Evolutionary conservation across 1,140 invertebrate genomes (phyloP).

Genomic region (Hydropsyche tenuis): DNA sequence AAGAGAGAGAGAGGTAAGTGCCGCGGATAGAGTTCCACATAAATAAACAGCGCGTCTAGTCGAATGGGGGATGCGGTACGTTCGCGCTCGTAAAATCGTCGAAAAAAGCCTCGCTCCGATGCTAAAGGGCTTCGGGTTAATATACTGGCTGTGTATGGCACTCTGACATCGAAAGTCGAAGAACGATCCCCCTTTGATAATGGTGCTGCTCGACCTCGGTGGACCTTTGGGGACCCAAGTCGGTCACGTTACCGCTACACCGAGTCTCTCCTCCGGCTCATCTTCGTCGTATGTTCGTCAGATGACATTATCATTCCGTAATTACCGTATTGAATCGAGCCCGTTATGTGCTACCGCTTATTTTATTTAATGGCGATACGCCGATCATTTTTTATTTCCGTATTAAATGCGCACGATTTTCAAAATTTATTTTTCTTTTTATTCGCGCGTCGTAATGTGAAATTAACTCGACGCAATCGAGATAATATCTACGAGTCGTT

Average conservation of each 20-base stretch:
- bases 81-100: background rate
- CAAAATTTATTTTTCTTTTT: too few species aligned
- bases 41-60: slow-evolving; percentile 27
- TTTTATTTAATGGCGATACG: too few species aligned
- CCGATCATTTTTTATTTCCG: too few species aligned
- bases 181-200: too few species aligned
- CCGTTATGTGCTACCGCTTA: background rate
- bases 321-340: background rate
- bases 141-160: too few species aligned
- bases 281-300: background rate
- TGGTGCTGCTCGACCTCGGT: background rate
- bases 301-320: background rate
- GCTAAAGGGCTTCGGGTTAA: too few species aligned
- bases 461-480: background rate
- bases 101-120: background rate
- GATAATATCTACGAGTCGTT: slow-evolving; percentile 12
- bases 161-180: too few species aligned
- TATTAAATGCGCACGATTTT: too few species aligned
- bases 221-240: slow-evolving; percentile 6
- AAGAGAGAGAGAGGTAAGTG: slow-evolving; percentile 38
- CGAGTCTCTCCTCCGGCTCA: background rate
- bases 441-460: too few species aligned
- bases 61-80: background rate
- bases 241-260: slow-evolving; percentile 1
- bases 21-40: slow-evolving; percentile 41